Evolutionary conservation across 2,113 vertebrate genomes (phyloP).

Genomic region (Macroglossus sobrinus): DNA sequence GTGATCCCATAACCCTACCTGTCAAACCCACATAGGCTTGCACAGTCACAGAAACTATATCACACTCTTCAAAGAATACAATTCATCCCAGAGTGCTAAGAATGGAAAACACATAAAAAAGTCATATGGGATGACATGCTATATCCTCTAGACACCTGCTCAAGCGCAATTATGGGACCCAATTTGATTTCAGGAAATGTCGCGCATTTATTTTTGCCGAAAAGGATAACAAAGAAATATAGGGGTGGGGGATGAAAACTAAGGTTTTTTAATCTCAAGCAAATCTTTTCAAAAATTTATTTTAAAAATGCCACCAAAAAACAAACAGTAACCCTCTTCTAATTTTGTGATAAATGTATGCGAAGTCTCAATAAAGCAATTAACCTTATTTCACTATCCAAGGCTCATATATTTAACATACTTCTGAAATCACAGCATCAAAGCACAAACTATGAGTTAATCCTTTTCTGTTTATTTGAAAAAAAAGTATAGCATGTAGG

Average conservation of each 20-base stretch:
- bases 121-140: background rate
- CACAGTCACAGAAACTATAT: background rate
- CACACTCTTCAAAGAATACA: background rate
- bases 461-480: background rate
- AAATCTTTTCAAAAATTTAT: background rate
- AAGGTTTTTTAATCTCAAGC: background rate
- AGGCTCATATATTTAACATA: background rate
- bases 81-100: background rate
- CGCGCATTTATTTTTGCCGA: slow-evolving; percentile 30
- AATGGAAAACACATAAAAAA: background rate
- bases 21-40: background rate
- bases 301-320: background rate
- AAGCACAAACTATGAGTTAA: background rate
- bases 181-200: slow-evolving; percentile 43
- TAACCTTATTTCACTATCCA: background rate
- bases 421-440: background rate
- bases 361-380: background rate
- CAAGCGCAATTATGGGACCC: background rate
- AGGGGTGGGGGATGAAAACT: accelerated
- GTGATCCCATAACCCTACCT: accelerated
- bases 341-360: background rate
- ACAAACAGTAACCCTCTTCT: background rate
- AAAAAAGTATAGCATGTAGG: background rate
- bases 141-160: background rate
- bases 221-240: background rate